Base-by-base conservation (phyloP, 2,113 vertebrate species). In the Labeo rohita region DNA sequence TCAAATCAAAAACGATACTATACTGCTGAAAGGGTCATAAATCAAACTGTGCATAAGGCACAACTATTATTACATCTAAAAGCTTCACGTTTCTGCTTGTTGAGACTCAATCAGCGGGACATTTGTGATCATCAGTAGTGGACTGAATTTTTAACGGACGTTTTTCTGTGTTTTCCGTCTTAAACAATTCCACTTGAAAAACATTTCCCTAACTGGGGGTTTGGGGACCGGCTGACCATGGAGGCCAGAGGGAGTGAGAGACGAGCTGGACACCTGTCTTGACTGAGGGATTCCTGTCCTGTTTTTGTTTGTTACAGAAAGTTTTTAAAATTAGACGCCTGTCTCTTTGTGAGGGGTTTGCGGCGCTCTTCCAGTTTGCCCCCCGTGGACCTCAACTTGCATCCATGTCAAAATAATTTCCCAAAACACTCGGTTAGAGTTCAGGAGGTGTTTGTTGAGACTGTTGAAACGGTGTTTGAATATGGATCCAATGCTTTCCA, bases 131-230 rank as follows among this genome's bases (percentile, higher is more conserved):
- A 79, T 79, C 52, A 15, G 39, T 72, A 45, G 16, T 4, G 16
- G 18, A 1, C 12, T 80, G 4, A 49, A 80, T 65, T 45, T 47
- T 65, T 15, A 80, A 47, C 39, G 28, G 59, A 80, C 39, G 36
- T 66, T 65, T 81, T 66, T 28, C 59, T 6, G 39, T 79, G 88
- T 89, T 89, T 87, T 90, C 87, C 80, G 66, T 89, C 76, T 87
- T 75, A 87, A 91, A 92, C 84, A 88, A 90, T 87, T 84, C 59
- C 61, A 90, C 86, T 89, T 89, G 82, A 92, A 91, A 92, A 92
- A 90, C 89, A 92, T 88, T 90, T 92, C 77, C 88, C 90, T 88
- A 77, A 80, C 84, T 83, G 85, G 86, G 83, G 75, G 36, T 90
- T 85, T 89, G 83, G 84, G 84, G 76, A 72, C 49, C 50, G n/a